Evolutionary conservation across 2,888 invertebrate species (phyloP).

Genomic region (Chymomyza procnemis): DNA sequence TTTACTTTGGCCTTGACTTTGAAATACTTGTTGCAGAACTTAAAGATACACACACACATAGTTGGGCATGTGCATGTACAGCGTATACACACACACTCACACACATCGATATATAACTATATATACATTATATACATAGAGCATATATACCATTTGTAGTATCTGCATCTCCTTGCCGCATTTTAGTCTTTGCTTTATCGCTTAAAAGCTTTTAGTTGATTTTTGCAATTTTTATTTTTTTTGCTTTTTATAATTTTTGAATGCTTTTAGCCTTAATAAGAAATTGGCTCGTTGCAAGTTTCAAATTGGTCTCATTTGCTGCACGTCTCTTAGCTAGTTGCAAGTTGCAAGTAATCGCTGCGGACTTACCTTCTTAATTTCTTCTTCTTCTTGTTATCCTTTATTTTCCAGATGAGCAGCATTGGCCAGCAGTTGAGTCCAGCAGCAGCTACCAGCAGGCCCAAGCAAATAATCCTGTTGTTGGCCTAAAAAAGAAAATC

Average conservation of each 20-base stretch:
- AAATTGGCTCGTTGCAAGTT: background rate
- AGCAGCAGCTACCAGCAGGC: conserved; percentile 38
- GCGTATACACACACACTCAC: conserved; percentile 1
- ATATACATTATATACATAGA: background rate
- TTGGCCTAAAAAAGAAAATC: conserved; percentile 12
- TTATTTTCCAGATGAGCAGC: conserved; percentile 39
- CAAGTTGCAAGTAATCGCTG: background rate
- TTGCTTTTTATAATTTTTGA: background rate
- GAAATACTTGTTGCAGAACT: conserved; percentile 66
- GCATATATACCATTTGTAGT: background rate
- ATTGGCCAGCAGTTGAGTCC: conserved; percentile 16
- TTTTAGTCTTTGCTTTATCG: conserved; percentile 1
- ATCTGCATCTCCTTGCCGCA: conserved; percentile 3
- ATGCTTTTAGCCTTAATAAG: background rate
- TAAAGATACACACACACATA: conserved; percentile 26
- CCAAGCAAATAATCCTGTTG: conserved; percentile 17
- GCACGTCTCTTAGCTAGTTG: background rate
- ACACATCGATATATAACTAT: background rate
- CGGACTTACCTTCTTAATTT: background rate
- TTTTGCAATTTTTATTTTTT: conserved; percentile 1
- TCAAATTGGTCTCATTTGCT: background rate
- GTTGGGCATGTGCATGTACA: no score
- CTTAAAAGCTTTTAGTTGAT: conserved; percentile 4
- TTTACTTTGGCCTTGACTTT: conserved; percentile 74
- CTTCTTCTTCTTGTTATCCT: background rate